Conservation (phyloP, 2,113 vertebrate species). For the Tauraco erythrolophus region DNA sequence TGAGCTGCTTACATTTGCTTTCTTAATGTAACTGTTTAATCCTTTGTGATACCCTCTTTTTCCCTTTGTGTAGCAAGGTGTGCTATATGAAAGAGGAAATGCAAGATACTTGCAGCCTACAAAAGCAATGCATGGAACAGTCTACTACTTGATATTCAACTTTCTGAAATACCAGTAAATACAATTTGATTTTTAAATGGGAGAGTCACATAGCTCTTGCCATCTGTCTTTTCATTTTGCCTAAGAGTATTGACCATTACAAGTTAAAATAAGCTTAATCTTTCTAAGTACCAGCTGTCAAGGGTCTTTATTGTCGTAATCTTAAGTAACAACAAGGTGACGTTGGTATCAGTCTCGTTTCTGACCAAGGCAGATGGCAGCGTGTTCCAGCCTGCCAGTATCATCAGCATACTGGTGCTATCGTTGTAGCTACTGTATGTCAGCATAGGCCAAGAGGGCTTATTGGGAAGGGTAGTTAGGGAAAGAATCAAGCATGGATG, state of each 20-base stretch:
- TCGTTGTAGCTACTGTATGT: not conserved
- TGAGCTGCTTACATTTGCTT: not conserved
- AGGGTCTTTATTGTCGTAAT: not conserved
- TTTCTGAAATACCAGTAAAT: not conserved
- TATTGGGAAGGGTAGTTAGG: not conserved
- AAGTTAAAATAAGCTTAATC: constrained; percentile 34
- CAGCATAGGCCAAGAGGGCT: not conserved
- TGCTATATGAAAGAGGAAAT: not conserved
- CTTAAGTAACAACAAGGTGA: not conserved
- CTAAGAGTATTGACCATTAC: not conserved
- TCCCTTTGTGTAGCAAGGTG: not conserved
- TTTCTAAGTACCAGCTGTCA: constrained; percentile 26
- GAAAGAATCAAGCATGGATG: not conserved
- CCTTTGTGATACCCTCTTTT: not conserved
- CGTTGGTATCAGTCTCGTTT: not conserved
- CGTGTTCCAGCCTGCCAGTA: not conserved
- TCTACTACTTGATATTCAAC: not conserved
- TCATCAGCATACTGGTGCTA: not conserved
- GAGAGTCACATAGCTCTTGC: not conserved
- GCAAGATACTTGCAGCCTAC: not conserved
- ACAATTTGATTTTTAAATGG: not conserved
- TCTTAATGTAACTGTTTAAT: not conserved
- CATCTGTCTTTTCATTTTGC: constrained; percentile 12
- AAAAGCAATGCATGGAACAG: not conserved
- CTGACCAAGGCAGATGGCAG: not conserved